Base-by-base conservation (phyloP, 1,140 invertebrate species). In the Ceratina calcarata region DNA sequence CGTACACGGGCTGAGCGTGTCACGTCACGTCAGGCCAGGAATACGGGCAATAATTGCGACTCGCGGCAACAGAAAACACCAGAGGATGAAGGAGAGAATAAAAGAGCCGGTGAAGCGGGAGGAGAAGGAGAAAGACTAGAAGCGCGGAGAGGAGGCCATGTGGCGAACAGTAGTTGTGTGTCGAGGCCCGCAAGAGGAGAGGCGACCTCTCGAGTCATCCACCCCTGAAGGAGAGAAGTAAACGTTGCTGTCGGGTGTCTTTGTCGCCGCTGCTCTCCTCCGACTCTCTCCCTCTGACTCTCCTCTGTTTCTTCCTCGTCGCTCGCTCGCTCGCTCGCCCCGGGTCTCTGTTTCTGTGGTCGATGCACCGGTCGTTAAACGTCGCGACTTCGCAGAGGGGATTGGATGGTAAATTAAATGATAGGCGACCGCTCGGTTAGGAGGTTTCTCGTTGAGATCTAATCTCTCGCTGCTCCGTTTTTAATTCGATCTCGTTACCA, bases 1-100 rank as follows among this genome's bases (percentile, higher is more conserved):
- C 76, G 74, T 81, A 81, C 78, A 88, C 80, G 81, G 82, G 86
- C 84, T 82, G 81, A 78, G 77, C 83, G 80, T 82, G 84, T 86
- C 86, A 86, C 85, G 85, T 86, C 83, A 86, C 84, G 82, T 87
- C 86, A 79, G 85, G 20, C 69, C 75, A 57, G 78, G 82, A 84
- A 86, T 84, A 83, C 82, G 86, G 85, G 84, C 76, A 87, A 86
- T 87, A 87, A 87, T 87, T 84, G 86, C 85, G 79, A 78, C 65
- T 74, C 72, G 77, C 79, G 70, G 77, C 68, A 83, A 62, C 77
- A 58, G 72, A 58, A 73, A 66, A 78, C 69, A 74, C 55, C 65
- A 27, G 55, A 68, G 71, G 13, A 45, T 37, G 12, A 53, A 70
- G 53, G 53, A 57, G 55, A n/a, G 55, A 57, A 57, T 57, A 57